Base-by-base conservation (phyloP, 2,797 vertebrate species). In the Aselliscus stoliczkanus region DNA sequence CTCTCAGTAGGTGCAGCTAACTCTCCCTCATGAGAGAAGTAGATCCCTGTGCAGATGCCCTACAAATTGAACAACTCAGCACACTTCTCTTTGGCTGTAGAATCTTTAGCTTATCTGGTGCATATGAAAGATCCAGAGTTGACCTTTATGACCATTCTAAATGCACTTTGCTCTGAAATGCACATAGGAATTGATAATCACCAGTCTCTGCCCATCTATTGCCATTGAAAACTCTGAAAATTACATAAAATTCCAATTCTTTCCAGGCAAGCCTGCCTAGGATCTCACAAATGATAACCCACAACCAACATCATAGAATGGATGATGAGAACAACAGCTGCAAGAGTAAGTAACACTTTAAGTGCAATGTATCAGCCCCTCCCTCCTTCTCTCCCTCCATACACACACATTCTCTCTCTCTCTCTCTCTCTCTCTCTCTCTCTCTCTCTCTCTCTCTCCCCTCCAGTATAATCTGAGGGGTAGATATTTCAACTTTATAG, bases 151-250 rank as follows among this genome's bases (percentile, higher is more conserved):
- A 25, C 90, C 5, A 56, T 27, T 25, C 37, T 94, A 54, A 88
- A 75, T 12, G 58, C 25, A 23, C 42, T 44, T 3, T 44, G 37
- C 50, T 47, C 14, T 42, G 62, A 73, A 56, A 79, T 3, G 9
- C 8, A 47, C 8, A 5, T 5, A 10, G 4, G 25, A 25, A 42
- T 9, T 27, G 50, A 65, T 42, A 60, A 17, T 1, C 1, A 0
- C 27, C 42, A 37, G 15, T 44, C 60, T 65, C 67, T 85, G 34
- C 27, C 34, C 39, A 73, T 12, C 11, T 25, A 34, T n/a, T 0
- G 7, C 31, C 25, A 25, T 1, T 37, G 14, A 81, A 73, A 82
- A 83, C 21, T 13, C 50, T 52, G 25, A 18, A 8, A 3, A 31
- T 29, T n/a, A 76, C 7, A 34, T 15, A 81, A 31, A 76, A 89